Conservation (phyloP, 2,888 invertebrate species). For the Chalcosyrphus nemorum region DNA sequence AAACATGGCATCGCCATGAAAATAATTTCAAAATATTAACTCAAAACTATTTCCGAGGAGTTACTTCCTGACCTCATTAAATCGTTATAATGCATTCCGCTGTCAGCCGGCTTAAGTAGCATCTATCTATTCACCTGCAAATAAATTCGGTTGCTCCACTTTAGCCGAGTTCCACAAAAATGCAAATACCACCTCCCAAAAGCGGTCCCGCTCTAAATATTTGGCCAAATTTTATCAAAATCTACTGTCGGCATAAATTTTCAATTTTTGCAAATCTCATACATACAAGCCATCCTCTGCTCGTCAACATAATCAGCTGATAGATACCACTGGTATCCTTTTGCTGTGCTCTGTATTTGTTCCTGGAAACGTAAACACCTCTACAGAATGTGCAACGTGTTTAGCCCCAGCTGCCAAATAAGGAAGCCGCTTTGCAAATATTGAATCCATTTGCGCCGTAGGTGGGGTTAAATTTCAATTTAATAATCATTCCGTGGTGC, state of each 20-base stretch:
- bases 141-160: neutral
- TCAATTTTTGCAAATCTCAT: conserved; percentile 24
- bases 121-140: conserved; percentile 5
- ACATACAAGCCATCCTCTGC: conserved; percentile 15
- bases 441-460: conserved; percentile 36
- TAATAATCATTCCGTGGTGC: conserved; percentile 68
- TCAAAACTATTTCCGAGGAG: neutral
- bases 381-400: conserved; percentile 20
- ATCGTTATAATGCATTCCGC: conserved; percentile 10
- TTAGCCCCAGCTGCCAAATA: conserved; percentile 2
- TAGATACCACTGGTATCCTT: neutral
- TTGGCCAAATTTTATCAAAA: conserved; percentile 17
- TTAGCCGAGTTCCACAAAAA: neutral
- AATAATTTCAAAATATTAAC: neutral
- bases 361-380: conserved; percentile 7
- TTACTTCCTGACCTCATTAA: neutral
- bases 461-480: conserved; percentile 58
- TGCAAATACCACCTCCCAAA: conserved; percentile 23
- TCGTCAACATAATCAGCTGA: conserved; percentile 48
- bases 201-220: conserved; percentile 24
- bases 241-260: conserved; percentile 8
- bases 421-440: conserved; percentile 36
- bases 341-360: neutral
- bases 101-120: conserved; percentile 8
- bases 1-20: neutral